Evolutionary conservation across 64 coral and sea anemone genomes (phyloP), one percentile per base, ranked within the genome.

Genomic region (Montipora foliosa): DNA sequence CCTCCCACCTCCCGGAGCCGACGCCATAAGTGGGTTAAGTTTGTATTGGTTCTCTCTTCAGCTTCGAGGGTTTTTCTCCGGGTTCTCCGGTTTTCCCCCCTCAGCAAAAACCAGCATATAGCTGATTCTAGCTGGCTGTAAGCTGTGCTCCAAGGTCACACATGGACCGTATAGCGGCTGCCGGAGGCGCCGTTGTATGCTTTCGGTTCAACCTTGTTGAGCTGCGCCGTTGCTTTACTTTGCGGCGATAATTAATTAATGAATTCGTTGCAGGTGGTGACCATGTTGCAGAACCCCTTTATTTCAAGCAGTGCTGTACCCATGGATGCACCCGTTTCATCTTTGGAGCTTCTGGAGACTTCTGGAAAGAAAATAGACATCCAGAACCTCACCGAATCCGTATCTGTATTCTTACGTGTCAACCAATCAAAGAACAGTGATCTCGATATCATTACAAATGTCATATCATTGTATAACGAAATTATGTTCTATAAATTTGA

Each of bases 271-370:
- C 55, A 94, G 93, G 89, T 95, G 45, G 67, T 91, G 52, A 91
- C 75, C n/a, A 85, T 91, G 64, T 79, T 19, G 47, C 59, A 87
- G 50, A 75, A 64, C 19, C 94, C 94, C 6, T 95, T 95, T 20
- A 68, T 78, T 55, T 77, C 70, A 70, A 59, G 79, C 68, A 64
- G 57, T 19, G 49, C 24, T 7, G 21, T 75, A 6, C 79, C 69
- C 0, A 85, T 85, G 12, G 20, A 29, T 14, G 75, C 47, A 24
- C 89, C 81, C 4, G 94, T 95, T 5, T 90, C 94, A 3, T 87
- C 86, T 4, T 44, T 95, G 24, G 94, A 84, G 22, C 55, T 95
- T 10, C 68, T 78, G 84, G 94, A 91, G 14, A 45, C 82, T 72
- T 47, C 71, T 11, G 89, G 75, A 4, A 87, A 79, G 53, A 45